A percentile compares a stretch with the other conserved stretches of the same genome.
phyloP scores from a whole-genome alignment of 2,113 vertebrate genomes.

The Saguinus imperator region DNA sequence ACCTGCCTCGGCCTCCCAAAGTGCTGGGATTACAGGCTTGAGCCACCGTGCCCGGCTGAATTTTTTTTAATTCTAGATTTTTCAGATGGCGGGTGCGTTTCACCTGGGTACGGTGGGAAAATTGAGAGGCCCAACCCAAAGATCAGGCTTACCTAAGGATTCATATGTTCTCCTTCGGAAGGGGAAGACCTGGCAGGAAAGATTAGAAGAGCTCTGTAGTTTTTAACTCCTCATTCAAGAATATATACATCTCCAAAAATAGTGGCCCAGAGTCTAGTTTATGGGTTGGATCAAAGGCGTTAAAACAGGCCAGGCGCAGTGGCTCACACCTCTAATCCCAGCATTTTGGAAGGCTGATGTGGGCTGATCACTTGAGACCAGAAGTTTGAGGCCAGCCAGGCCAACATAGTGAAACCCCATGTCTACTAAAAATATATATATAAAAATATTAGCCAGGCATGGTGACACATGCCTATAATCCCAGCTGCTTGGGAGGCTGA shows the following conservation, averaged over 20 bases:
- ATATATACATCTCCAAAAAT: neutral
- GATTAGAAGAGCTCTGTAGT: neutral
- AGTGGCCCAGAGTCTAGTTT: neutral
- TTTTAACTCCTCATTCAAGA: neutral
- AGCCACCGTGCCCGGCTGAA: neutral
- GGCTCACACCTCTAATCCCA: too few species aligned
- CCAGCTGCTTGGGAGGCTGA: too few species aligned
- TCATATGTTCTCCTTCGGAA: neutral
- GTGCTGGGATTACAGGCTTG: too few species aligned
- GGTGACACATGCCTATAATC: too few species aligned
- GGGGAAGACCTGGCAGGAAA: neutral
- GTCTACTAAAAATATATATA: too few species aligned
- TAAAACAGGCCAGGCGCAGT: neutral
- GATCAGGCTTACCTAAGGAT: neutral
- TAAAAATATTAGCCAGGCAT: too few species aligned
- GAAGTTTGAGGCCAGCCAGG: too few species aligned
- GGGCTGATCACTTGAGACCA: too few species aligned
- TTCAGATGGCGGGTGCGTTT: slow-evolving; percentile 20
- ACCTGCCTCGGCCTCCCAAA: too few species aligned
- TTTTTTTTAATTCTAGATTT: neutral
- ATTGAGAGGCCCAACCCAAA: slow-evolving; percentile 4
- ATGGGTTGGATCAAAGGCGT: neutral
- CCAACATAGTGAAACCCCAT: too few species aligned
- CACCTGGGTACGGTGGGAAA: neutral
- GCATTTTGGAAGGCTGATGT: too few species aligned